Base-by-base conservation (phyloP, 2,797 vertebrate species). In the Myotis planiceps region DNA sequence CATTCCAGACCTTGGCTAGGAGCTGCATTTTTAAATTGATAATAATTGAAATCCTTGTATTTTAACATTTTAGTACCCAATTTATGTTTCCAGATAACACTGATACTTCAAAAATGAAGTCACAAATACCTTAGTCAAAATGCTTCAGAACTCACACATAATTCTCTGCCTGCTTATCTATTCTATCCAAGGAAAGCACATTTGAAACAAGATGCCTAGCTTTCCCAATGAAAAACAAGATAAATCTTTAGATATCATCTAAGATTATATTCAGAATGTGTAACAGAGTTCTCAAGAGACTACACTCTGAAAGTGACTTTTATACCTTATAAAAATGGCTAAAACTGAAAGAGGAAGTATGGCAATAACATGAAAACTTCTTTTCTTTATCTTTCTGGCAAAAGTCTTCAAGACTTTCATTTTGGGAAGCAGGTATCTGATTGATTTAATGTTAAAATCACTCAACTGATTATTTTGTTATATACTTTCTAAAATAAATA, bases 81-180 rank as follows among this genome's bases (percentile, higher is more conserved):
- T 81, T 97, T 85, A 55, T 80, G 53, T 82, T 96, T 93, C 51
- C 16, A 88, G 63, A 90, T 93, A 96, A 68, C 66, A 65, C 2
- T 65, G 29, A 89, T 71, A 66, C 76, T 89, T 66, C 60, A 84
- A 75, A 92, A 87, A 74, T 27, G 4, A 71, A 60, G 29, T 74
- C 90, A 18, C 21, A 92, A 96, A 63, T 88, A 94, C 65, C 88
- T 78, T 71, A 87, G 23, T 93, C 66, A 83, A 58, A 34, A 91
- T 68, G 45, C 83, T 81, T 95, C 55, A 81, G 49, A 80, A 85
- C 51, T 55, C 21, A 92, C 6, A 83, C 27, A 39, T 86, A 78
- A 76, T 84, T 84, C 32, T 86, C 47, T 83, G n/a, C 23, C 18
- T 90, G 9, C 29, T 58, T 86, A 27, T 45, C 68, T 49, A 14